Conservation (phyloP, 1,140 invertebrate genomes). For the Philopotamus ludificatus region DNA sequence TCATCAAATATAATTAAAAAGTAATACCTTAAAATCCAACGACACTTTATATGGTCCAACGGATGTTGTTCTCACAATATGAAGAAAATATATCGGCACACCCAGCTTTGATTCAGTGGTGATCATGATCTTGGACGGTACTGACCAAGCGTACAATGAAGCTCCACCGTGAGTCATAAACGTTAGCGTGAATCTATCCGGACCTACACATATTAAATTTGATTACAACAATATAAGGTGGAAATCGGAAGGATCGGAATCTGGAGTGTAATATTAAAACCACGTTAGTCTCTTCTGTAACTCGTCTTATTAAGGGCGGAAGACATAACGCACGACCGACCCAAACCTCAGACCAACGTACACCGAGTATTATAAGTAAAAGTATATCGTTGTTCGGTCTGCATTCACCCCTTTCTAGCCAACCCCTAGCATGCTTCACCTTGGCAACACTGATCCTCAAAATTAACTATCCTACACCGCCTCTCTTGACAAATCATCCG, state of each 20-base stretch:
- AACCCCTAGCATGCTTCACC: too few relatives aligned
- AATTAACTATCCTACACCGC: too few relatives aligned
- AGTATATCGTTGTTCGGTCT: too few relatives aligned
- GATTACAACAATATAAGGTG: too few relatives aligned
- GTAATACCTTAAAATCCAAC: not conserved
- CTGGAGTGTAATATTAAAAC: not conserved
- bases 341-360: too few relatives aligned
- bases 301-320: too few relatives aligned
- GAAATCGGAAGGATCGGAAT: not conserved
- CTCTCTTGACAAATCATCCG: too few relatives aligned
- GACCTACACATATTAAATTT: not conserved
- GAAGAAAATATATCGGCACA: constrained; percentile 25
- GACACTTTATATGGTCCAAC: not conserved
- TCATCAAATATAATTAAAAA: not conserved
- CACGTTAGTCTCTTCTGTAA: too few relatives aligned
- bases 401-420: too few relatives aligned
- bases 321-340: too few relatives aligned
- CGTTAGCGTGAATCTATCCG: constrained; percentile 9
- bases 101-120: constrained; percentile 18
- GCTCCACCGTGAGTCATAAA: not conserved
- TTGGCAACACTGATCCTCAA: too few relatives aligned
- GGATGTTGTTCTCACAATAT: constrained; percentile 11
- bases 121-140: constrained; percentile 9
- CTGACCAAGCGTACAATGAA: not conserved
- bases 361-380: too few relatives aligned